A percentile compares a stretch with the other conserved stretches of the same genome.
These are phyloP conservation scores for Dolichotis patagonum DNA, from an alignment of 2,113 vertebrate species.

Conservation along the genomic window DNA sequence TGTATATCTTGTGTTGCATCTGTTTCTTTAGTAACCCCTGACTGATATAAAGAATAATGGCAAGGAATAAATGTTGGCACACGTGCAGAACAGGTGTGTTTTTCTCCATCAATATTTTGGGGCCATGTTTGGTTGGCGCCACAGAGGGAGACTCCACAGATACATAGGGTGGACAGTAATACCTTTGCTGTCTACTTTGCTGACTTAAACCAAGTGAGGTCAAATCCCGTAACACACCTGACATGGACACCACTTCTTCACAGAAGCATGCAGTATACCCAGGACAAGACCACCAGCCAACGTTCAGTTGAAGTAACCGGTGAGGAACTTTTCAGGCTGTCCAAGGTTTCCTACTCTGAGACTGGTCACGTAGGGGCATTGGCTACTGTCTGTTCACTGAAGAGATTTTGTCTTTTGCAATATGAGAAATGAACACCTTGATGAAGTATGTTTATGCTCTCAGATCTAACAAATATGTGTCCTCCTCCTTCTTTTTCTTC, in stretches of 20 bases:
- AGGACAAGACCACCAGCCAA: accelerated
- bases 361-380: accelerated
- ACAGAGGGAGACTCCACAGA: not conserved
- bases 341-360: not conserved
- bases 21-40: no score
- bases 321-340: not conserved
- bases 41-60: no score
- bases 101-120: not conserved
- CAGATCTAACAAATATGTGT: no score
- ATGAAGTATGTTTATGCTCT: not conserved
- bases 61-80: not conserved
- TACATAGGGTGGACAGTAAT: not conserved
- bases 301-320: not conserved
- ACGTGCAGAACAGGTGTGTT: not conserved
- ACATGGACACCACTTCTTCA: not conserved
- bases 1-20: no score
- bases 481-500: not conserved
- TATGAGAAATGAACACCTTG: no score
- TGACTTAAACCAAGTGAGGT: not conserved
- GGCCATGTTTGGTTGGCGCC: not conserved
- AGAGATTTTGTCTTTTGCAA: not conserved
- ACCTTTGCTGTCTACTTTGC: no score
- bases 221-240: accelerated
- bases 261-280: not conserved
- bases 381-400: not conserved